These are phyloP conservation scores for Cantharis flavilabris DNA, from an alignment of 2,888 invertebrate species.

Conservation along the genomic window DNA sequence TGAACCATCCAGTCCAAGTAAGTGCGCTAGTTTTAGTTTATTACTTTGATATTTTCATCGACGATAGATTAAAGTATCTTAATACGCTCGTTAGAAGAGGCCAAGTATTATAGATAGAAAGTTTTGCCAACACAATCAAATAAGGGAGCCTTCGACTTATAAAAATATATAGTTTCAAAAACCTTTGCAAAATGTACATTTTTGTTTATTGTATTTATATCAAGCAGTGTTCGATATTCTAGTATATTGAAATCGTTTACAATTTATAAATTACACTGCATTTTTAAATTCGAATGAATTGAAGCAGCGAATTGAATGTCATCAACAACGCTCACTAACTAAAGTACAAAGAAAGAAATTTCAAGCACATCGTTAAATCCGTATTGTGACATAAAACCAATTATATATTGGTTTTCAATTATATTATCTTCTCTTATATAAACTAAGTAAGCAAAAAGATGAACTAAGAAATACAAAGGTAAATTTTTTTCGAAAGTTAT, in stretches of 20 bases:
- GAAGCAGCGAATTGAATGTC: slow-evolving; percentile 30
- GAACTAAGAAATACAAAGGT: background rate
- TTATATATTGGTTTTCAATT: slow-evolving; percentile 28
- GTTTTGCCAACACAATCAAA: background rate
- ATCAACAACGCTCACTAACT: slow-evolving; percentile 26
- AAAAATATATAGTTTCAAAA: background rate
- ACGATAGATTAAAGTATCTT: background rate
- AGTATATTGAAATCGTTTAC: background rate
- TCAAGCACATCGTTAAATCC: slow-evolving; percentile 25
- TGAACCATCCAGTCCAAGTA: slow-evolving; percentile 53
- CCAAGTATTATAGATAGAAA: background rate
- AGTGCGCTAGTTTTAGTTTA: slow-evolving; percentile 17
- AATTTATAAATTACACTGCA: slow-evolving; percentile 1
- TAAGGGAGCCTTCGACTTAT: background rate
- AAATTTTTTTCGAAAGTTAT: too few relatives aligned
- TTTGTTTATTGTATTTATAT: background rate
- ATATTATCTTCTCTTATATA: background rate
- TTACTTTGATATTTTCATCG: background rate
- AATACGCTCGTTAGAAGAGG: background rate
- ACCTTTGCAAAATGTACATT: background rate
- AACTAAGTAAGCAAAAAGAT: background rate
- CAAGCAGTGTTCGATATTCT: background rate
- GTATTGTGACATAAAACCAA: slow-evolving; percentile 34
- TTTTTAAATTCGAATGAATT: slow-evolving; percentile 25
- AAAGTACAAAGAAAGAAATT: slow-evolving; percentile 23